phyloP scores from a whole-genome alignment of 2,797 vertebrate species.

The Nyctibius grandis region DNA sequence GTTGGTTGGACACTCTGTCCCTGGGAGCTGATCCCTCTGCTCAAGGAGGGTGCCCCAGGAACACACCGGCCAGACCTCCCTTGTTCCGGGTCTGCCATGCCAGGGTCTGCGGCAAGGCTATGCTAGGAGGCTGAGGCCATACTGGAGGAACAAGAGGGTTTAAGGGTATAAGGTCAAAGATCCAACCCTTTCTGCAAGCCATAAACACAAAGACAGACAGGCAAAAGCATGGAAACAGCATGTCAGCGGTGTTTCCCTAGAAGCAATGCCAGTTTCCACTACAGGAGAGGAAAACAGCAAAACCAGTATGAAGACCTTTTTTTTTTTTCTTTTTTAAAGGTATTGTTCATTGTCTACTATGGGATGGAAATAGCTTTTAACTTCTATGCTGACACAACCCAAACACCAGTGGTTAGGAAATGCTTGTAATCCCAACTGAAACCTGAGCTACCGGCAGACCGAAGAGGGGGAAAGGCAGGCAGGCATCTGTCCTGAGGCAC shows the following conservation, averaged over 20 bases:
- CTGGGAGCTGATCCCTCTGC: background rate
- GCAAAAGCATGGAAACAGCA: background rate
- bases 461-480: background rate
- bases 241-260: background rate
- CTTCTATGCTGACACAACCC: background rate
- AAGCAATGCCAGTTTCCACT: background rate
- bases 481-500: background rate
- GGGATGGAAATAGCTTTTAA: background rate
- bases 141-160: background rate
- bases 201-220: background rate
- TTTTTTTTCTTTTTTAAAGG: background rate
- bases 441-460: background rate
- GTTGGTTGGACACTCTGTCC: background rate
- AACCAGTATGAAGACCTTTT: background rate
- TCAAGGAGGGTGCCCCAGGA: rapidly evolving
- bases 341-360: background rate
- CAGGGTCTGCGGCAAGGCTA: background rate
- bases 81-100: background rate
- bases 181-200: background rate
- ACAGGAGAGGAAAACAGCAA: background rate
- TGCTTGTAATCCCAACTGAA: background rate
- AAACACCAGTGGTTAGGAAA: background rate
- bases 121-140: background rate
- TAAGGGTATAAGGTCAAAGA: background rate
- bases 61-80: rapidly evolving